Base-by-base conservation (phyloP, 92 coral and sea anemone species). In the Parazoanthus swiftii region DNA sequence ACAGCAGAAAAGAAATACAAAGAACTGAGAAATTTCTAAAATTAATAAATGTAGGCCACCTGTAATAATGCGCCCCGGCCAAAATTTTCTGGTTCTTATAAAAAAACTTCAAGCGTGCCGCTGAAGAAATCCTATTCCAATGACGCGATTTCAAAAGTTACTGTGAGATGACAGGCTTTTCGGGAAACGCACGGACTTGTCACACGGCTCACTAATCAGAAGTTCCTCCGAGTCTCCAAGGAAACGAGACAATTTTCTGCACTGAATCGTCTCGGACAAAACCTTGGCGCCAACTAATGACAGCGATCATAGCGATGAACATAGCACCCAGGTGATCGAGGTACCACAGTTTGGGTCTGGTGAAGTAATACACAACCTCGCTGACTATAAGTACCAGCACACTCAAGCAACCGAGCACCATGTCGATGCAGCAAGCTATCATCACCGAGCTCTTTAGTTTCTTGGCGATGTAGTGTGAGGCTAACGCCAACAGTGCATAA, bases 311-410 rank as follows among this genome's bases (percentile, higher is more conserved):
- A 35, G 77, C 87, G 21, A 84, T 2, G 74, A 84, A 84, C 33
- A 84, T 84, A 42, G 87, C 87, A 8, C 87, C 87, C 43, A 84
- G 43, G 3, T 84, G 79, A 29, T 84, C 87, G 46, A 84, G 39
- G 42, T 71, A 84, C 87, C 87, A 84, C 6, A 84, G 18, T 29
- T 48, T 71, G 37, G 79, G 79, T 6, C 21, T 51, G 1, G 78
- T 84, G 68, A 70, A 71, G 48, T 1, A 48, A 70, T 46, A 48
- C n/a, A 84, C 25, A 0, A 72, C 43, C 37, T 70, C 79, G 3
- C 78, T 44, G 3, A 84, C 44, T 3, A 70, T 48, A 4, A 84
- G 79, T 14, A 84, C 44, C 16, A 84, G 37, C 4, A 84, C 87
- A 20, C 46, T 46, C 14, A 48, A 70, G 29, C 79, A n/a, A 9